Evolutionary conservation across 2,797 vertebrate genomes (phyloP), one percentile per base, ranked within the genome.

Genomic region (Spinus olivaceus): DNA sequence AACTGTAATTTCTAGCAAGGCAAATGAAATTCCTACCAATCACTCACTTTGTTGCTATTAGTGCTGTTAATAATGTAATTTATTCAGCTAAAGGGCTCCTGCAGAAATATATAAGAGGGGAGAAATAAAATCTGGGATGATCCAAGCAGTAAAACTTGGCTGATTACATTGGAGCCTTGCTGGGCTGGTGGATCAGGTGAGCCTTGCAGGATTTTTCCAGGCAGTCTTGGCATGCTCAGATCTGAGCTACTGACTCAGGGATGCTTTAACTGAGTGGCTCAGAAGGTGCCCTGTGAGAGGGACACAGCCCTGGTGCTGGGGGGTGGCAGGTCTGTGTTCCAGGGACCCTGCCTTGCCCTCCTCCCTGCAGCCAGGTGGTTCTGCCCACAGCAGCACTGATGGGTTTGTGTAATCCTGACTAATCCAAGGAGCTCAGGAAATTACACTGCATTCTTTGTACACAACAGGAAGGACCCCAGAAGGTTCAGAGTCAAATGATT

Each of bases 21-120:
- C 83, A 81, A 92, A 95, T 78, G 78, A 69, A 93, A 95, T 85
- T 61, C 67, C 83, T 83, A 94, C 88, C 84, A 95, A 79, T 88
- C 86, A 74, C 13, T 90, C 78, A 54, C n/a, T 86, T 42, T 54
- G 51, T 35, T 93, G 57, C 57, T 92, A 46, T 92, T 94, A 88
- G 54, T 39, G 47, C 47, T 54, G 56, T 81, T 90, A 94, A 94
- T 90, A 88, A 91, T 42, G 44, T 59, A 86, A 91, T 94, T 91
- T 94, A 91, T 95, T 81, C 35, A 64, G 53, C 10, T 72, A 41
- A 69, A 69, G 18, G 27, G 30, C 37, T 88, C 22, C 42, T 66
- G 53, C 13, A 80, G 73, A 92, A 91, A 88, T 57, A 61, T 33
- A 2, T 83, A 46, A 69, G 33, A 50, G 16, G 7, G 21, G n/a